phyloP scores from a whole-genome alignment of 2,888 invertebrate genomes.

The Agonum fuliginosum region DNA sequence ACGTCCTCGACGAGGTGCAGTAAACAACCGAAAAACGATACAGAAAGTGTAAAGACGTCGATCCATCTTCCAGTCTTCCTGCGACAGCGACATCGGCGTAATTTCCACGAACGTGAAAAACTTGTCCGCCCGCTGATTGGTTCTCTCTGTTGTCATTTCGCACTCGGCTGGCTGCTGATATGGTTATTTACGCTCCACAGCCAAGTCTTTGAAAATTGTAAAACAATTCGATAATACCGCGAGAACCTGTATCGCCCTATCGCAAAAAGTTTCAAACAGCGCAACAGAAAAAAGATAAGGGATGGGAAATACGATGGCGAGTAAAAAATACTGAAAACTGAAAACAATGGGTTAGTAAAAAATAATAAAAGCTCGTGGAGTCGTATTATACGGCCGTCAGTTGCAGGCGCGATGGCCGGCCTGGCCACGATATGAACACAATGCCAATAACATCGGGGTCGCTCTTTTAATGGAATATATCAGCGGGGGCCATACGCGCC shows the following conservation, averaged over 20 bases:
- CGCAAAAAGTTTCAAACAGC: slow-evolving; percentile 42
- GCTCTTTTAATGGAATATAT: slow-evolving; percentile 68
- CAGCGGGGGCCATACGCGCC: slow-evolving; percentile 43
- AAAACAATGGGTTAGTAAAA: slow-evolving; percentile 69
- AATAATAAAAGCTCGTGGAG: slow-evolving; percentile 68
- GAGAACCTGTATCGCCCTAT: slow-evolving; percentile 43
- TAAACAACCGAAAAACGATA: slow-evolving; percentile 59
- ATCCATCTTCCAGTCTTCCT: slow-evolving; percentile 53
- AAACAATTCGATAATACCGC: slow-evolving; percentile 54
- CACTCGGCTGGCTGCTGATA: slow-evolving; percentile 50
- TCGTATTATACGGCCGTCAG: slow-evolving; percentile 70
- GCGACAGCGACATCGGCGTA: slow-evolving; percentile 50
- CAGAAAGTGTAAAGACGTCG: slow-evolving; percentile 56
- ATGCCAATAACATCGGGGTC: slow-evolving; percentile 70
- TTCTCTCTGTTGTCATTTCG: slow-evolving; percentile 53
- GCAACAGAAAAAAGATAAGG: slow-evolving; percentile 55
- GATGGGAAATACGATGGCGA: slow-evolving; percentile 43
- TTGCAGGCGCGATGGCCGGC: slow-evolving; percentile 68
- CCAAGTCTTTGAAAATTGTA: slow-evolving; percentile 58
- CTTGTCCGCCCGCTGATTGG: slow-evolving; percentile 37
- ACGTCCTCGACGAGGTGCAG: slow-evolving; percentile 50
- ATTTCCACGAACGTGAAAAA: slow-evolving; percentile 49
- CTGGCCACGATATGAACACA: slow-evolving; percentile 67
- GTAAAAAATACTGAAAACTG: slow-evolving; percentile 67
- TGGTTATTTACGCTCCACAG: slow-evolving; percentile 48